These are phyloP conservation scores for Keiferia lycopersicella DNA, from an alignment of 2,888 invertebrate genomes.

Conservation along the genomic window DNA sequence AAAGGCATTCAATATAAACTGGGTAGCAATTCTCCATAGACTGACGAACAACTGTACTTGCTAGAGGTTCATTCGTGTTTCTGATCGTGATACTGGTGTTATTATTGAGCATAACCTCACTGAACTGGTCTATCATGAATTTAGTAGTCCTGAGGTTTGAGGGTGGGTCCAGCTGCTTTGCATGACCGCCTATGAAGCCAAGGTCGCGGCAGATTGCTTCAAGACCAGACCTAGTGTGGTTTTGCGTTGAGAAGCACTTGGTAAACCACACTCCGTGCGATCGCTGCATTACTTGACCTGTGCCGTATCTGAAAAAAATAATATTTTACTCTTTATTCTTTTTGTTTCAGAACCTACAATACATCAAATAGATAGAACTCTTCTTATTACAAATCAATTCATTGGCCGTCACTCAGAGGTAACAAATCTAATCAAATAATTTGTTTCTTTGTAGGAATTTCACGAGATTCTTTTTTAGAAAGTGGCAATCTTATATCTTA, in stretches of 20 bases:
- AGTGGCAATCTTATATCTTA: too few relatives aligned
- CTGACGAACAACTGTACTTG: constrained; percentile 53
- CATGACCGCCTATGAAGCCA: constrained; percentile 82
- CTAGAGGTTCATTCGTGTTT: constrained; percentile 62
- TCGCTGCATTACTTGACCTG: constrained; percentile 84
- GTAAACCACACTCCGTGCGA: constrained; percentile 87
- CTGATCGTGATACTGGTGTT: constrained; percentile 64
- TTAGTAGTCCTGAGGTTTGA: constrained; percentile 50
- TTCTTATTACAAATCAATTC: too few relatives aligned
- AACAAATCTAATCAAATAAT: too few relatives aligned
- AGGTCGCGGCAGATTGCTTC: constrained; percentile 83
- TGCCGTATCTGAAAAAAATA: constrained; percentile 68
- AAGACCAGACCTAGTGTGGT: constrained; percentile 76
- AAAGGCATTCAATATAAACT: constrained; percentile 71
- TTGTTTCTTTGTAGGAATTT: too few relatives aligned
- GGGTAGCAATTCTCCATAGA: constrained; percentile 61
- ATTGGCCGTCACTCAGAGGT: too few relatives aligned
- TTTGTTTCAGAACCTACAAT: too few relatives aligned
- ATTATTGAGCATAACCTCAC: constrained; percentile 64
- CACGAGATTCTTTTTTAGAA: too few relatives aligned
- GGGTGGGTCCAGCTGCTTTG: constrained; percentile 60
- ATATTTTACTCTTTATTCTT: too few relatives aligned
- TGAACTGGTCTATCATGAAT: constrained; percentile 60
- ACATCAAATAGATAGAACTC: too few relatives aligned
- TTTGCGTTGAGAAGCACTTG: constrained; percentile 83